phyloP scores from a whole-genome alignment of 1,140 invertebrate genomes.

The Drosophila sproati region DNA sequence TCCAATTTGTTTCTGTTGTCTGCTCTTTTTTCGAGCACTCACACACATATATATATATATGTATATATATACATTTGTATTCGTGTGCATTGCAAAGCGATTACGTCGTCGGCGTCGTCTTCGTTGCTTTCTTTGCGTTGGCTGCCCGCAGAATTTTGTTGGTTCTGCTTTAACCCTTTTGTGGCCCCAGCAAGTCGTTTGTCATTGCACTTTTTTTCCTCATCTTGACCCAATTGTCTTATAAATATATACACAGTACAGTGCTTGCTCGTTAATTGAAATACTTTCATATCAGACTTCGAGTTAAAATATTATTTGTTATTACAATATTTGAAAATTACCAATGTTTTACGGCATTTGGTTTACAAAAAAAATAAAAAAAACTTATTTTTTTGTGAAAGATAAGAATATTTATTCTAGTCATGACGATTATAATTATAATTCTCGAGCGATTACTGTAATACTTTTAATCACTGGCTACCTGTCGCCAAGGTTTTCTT shows the following conservation, averaged over 20 bases:
- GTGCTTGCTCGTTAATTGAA: not conserved
- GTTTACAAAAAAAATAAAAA: too few species aligned
- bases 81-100: slow-evolving; percentile 67
- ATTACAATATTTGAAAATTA: too few species aligned
- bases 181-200: slow-evolving; percentile 22
- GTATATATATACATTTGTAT: slow-evolving; percentile 8
- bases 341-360: too few species aligned
- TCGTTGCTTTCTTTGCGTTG: slow-evolving; percentile 47
- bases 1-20: slow-evolving; percentile 52
- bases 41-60: slow-evolving; percentile 7
- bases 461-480: slow-evolving; percentile 11
- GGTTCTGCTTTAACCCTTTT: slow-evolving; percentile 63
- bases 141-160: slow-evolving; percentile 44
- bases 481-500: slow-evolving; percentile 34
- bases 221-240: slow-evolving; percentile 18
- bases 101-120: slow-evolving; percentile 66
- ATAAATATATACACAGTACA: not conserved
- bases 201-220: not conserved
- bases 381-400: not conserved
- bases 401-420: not conserved
- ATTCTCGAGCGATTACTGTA: not conserved
- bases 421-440: not conserved
- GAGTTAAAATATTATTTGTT: too few species aligned
- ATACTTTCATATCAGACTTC: too few species aligned
- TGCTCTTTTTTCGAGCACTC: slow-evolving; percentile 23